Percentiles rank a stretch among this genome's conserved stretches.
These are phyloP conservation scores for Henicopernis longicauda DNA, from an alignment of 2,113 vertebrate species.

Conservation along the genomic window DNA sequence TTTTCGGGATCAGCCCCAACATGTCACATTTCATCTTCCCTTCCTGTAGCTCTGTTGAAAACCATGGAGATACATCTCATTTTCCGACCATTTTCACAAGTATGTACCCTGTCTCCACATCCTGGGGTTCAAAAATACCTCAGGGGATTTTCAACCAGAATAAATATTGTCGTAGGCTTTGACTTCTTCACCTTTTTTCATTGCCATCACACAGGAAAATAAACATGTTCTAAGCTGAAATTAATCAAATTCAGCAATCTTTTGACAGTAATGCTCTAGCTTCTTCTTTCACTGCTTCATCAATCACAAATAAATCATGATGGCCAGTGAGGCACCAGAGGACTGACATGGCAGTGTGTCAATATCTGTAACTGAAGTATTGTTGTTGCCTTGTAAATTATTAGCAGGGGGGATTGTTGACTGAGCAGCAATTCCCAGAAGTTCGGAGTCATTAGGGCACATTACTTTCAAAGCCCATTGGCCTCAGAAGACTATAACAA, in stretches of 20 bases:
- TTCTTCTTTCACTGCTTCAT: conserved; percentile 44
- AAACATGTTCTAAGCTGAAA: background rate
- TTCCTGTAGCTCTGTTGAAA: background rate
- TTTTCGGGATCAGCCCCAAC: background rate
- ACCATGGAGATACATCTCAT: background rate
- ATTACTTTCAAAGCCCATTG: background rate
- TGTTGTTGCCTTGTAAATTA: conserved; percentile 21
- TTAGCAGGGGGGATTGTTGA: background rate
- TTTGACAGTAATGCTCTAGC: background rate
- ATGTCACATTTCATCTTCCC: background rate
- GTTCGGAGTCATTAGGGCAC: background rate
- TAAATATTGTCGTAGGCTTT: background rate
- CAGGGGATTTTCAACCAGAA: background rate
- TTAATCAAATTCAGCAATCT: background rate
- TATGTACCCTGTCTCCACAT: background rate
- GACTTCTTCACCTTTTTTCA: background rate
- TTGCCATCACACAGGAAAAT: background rate
- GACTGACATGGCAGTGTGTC: background rate
- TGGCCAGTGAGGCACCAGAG: background rate
- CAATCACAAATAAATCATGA: conserved; percentile 38
- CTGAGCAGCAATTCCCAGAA: background rate
- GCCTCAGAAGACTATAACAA: background rate
- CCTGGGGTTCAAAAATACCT: background rate
- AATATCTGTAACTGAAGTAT: background rate
- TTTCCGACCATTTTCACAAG: background rate